phyloP scores from a whole-genome alignment of 2,797 vertebrate species.

The Hirundo rustica region DNA sequence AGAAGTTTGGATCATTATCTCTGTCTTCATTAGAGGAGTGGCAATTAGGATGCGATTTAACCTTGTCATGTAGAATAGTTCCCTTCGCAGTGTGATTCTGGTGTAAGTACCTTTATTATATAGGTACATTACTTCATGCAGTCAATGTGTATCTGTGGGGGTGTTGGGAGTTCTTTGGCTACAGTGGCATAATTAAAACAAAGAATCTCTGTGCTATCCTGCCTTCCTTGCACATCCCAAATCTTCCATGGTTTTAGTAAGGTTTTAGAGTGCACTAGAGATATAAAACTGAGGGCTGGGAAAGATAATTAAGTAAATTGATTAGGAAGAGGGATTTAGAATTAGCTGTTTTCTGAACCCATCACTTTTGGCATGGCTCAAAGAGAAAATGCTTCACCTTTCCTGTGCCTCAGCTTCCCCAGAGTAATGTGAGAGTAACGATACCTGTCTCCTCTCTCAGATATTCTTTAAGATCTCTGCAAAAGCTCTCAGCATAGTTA shows the following conservation, averaged over 20 bases:
- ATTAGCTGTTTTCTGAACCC: background rate
- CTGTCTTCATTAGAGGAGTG: background rate
- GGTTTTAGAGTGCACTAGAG: background rate
- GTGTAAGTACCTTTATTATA: background rate
- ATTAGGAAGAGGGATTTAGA: background rate
- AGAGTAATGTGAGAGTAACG: background rate
- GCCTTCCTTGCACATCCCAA: background rate
- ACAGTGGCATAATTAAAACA: background rate
- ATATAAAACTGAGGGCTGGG: background rate
- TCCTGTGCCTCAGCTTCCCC: background rate
- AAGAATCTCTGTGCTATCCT: background rate
- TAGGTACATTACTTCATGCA: background rate
- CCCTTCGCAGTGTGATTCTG: background rate
- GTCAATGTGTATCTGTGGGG: background rate
- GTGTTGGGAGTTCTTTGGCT: background rate
- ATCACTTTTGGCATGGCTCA: background rate
- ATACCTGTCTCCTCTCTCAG: background rate
- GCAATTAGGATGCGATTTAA: background rate
- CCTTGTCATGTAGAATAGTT: background rate
- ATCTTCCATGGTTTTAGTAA: background rate
- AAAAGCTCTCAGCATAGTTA: background rate
- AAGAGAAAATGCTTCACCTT: background rate
- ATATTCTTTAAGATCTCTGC: background rate
- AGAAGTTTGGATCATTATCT: constrained; percentile 12
- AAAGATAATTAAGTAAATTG: background rate